These are phyloP conservation scores for Agrilus planipennis DNA, from an alignment of 1,140 invertebrate species.

Conservation along the genomic window DNA sequence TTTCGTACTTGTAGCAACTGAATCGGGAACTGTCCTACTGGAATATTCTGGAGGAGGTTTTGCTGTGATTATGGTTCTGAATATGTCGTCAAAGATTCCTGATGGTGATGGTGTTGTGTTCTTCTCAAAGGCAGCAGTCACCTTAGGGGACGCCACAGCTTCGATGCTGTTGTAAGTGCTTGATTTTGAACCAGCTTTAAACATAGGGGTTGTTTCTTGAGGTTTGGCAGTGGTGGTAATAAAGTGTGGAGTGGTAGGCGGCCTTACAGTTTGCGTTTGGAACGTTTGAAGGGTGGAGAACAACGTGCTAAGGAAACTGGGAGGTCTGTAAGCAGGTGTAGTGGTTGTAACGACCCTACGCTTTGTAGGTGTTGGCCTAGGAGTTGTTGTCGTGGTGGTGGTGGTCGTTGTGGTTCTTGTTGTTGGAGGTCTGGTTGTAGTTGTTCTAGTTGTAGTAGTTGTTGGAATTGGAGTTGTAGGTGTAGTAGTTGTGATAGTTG, in stretches of 20 bases:
- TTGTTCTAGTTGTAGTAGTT: not conserved
- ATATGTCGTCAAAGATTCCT: not conserved
- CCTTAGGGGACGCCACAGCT: not conserved
- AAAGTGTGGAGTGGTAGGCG: not conserved
- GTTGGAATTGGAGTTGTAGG: not conserved
- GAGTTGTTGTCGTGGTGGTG: not conserved
- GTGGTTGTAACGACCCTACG: too few species aligned
- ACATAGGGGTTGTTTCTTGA: not conserved
- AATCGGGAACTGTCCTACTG: too few species aligned
- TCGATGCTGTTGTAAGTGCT: too few species aligned
- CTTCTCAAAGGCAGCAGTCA: constrained; percentile 4
- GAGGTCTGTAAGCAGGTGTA: too few species aligned
- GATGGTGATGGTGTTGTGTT: not conserved
- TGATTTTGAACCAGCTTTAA: too few species aligned
- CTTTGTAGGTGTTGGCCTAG: constrained; percentile 3
- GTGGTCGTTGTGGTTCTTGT: constrained; percentile 12
- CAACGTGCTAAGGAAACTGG: too few species aligned
- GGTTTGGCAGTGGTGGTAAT: not conserved
- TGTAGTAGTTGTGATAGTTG: constrained; percentile 1
- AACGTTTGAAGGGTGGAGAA: too few species aligned
- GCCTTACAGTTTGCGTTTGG: too few species aligned
- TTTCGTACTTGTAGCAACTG: too few species aligned
- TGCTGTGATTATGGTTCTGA: too few species aligned
- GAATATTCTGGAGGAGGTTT: too few species aligned
- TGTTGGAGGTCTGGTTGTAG: constrained; percentile 10